These are phyloP conservation scores for Rhinatrema bivittatum DNA, from an alignment of 2,797 vertebrate species.

Conservation along the genomic window DNA sequence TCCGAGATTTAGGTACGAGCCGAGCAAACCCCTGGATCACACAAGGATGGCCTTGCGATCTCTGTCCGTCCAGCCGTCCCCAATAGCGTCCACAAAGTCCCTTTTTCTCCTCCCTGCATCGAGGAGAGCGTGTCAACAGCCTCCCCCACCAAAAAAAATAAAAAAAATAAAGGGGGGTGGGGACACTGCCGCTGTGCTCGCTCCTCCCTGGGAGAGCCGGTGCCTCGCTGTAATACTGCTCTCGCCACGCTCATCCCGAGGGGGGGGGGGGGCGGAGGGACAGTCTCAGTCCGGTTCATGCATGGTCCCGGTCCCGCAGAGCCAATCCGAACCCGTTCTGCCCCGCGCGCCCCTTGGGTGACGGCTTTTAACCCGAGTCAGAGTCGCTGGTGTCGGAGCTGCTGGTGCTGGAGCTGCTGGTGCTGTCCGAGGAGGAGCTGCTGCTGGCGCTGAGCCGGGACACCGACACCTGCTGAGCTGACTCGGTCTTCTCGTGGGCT, in stretches of 20 bases:
- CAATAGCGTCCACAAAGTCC: no score
- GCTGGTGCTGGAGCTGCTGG: slow-evolving; percentile 75
- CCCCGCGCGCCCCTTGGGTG: slow-evolving; percentile 3
- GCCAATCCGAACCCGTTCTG: slow-evolving; percentile 24
- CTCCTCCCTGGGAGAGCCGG: no score
- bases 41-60: no score
- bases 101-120: no score
- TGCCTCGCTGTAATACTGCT: no score
- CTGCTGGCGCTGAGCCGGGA: slow-evolving; percentile 86
- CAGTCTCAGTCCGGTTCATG: neutral
- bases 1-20: no score
- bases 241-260: no score
- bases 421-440: slow-evolving; percentile 76
- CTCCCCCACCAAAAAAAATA: no score
- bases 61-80: no score
- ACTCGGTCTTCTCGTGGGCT: slow-evolving; percentile 67
- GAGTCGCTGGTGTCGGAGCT: slow-evolving; percentile 89
- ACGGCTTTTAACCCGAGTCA: slow-evolving; percentile 64
- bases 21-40: no score
- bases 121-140: neutral
- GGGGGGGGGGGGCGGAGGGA: no score
- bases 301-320: slow-evolving; percentile 53
- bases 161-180: no score
- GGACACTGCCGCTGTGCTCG: neutral
- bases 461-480: slow-evolving; percentile 52